Evolutionary conservation across 92 coral and sea anemone genomes (phyloP).

Genomic region (Epizoanthus stellaris): DNA sequence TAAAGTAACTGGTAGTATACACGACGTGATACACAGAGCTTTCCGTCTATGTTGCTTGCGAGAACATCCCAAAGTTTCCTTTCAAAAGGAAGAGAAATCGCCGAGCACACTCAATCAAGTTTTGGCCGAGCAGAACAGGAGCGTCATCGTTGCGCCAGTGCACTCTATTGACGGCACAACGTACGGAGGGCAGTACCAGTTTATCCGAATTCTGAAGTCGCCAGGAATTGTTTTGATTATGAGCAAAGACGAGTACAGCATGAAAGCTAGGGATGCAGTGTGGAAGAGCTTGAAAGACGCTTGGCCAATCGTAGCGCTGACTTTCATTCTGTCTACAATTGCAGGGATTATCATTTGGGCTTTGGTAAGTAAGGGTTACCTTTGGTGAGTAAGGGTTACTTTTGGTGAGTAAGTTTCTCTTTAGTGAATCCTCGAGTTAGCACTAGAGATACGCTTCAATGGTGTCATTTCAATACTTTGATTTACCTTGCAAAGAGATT

Average conservation of each 20-base stretch:
- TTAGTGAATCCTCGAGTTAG: no score
- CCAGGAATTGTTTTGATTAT: constrained; percentile 37
- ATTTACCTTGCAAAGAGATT: no score
- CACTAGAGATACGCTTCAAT: no score
- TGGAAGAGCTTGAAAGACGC: constrained; percentile 28
- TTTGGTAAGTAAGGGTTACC: constrained; percentile 51
- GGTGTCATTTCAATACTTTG: no score
- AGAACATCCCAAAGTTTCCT: not conserved
- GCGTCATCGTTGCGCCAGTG: constrained; percentile 3
- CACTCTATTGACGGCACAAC: constrained; percentile 22
- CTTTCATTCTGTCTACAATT: constrained; percentile 38
- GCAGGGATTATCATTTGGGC: constrained; percentile 66
- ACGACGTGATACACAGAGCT: constrained; percentile 1
- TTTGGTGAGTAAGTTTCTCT: not conserved
- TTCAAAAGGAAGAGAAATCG: not conserved
- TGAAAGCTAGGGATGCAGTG: constrained; percentile 35
- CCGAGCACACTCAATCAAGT: not conserved
- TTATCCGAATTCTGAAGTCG: constrained; percentile 6
- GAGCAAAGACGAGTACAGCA: constrained; percentile 22
- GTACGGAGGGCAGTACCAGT: constrained; percentile 14
- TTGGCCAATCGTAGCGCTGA: constrained; percentile 41
- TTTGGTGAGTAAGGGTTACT: constrained; percentile 42
- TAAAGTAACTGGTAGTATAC: not conserved
- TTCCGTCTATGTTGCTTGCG: constrained; percentile 18
- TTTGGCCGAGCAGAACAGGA: not conserved